Evolutionary conservation across 2,888 invertebrate species (phyloP), one percentile per base, ranked within the genome.

Genomic region (Spatulosminthurus flaviceps): DNA sequence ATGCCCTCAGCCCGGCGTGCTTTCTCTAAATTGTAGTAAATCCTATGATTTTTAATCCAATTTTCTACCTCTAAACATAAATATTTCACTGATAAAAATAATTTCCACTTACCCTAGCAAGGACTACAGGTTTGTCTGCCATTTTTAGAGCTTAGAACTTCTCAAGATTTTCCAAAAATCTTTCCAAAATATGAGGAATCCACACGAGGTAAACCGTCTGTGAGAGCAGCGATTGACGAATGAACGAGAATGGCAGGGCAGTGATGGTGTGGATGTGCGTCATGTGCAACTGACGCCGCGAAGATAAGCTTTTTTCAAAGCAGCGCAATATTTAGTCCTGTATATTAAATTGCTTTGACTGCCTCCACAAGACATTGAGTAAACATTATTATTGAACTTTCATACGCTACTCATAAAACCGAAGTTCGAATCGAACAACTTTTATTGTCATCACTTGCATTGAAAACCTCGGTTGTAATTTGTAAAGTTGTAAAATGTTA

Each of bases 121-220:
- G 91, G 88, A 95, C 94, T 86, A 93, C 93, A 86, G 94, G 94
- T 89, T 95, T 95, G 88, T 95, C 94, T 94, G 94, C 94, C 80
- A 80, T 84, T 24, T 29, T 70, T 2, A 26, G 26, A 1, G 29
- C 7, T 69, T 26, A 34, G 13, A 64, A 43, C 7, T 24, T 26
- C 21, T 13, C n/a, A 11, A 13, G 64, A 19, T 22, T 76, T 76
- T 41, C 71, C 61, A 64, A 71, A 61, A 61, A 78, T 51, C n/a
- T n/a, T 71, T 78, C 41, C 60, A 64, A 7, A 72, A 72, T 21
- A 28, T 24, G 13, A 1, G 28, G 22, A 34, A 42, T 16, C 43
- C 21, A 21, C 34, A 22, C 43, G 34, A 34, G 76, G 21, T 41
- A 16, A 24, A 26, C 34, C 24, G 19, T 24, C n/a, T 34, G 21